A percentile compares a stretch with the other conserved stretches of the same genome.
phyloP scores from a whole-genome alignment of 2,113 vertebrate genomes.

The Machaerirhynchus nigripectus region DNA sequence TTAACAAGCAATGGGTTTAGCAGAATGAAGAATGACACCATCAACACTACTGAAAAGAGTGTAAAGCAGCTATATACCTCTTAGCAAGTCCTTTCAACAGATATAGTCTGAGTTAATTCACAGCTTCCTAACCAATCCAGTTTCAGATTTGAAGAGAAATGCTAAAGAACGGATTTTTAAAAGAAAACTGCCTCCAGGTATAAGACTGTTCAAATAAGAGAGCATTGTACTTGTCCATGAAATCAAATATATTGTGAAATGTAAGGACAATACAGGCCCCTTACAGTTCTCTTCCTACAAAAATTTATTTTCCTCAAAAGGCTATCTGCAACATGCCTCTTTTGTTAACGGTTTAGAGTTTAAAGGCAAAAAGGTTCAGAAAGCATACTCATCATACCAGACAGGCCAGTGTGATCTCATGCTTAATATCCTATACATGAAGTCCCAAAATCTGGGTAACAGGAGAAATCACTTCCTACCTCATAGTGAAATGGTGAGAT shows the following conservation, averaged over 20 bases:
- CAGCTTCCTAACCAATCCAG: background rate
- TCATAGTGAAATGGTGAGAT: background rate
- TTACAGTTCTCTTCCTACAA: background rate
- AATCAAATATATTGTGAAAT: background rate
- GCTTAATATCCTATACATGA: background rate
- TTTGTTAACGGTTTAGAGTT: background rate
- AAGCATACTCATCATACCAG: background rate
- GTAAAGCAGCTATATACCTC: background rate
- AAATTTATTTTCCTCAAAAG: background rate
- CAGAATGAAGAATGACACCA: background rate
- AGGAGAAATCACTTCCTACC: background rate
- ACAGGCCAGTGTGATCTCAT: background rate
- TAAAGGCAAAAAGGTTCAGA: background rate
- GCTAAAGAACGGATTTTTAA: background rate
- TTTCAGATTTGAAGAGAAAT: background rate
- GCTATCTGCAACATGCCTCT: background rate
- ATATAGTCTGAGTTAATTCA: background rate
- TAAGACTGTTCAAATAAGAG: background rate
- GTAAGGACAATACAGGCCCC: background rate
- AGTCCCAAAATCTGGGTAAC: background rate
- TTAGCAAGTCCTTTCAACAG: background rate
- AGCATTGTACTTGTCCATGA: background rate
- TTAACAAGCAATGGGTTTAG: background rate
- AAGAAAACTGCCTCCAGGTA: background rate
- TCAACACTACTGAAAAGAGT: background rate